Evolutionary conservation across 2,888 invertebrate species (phyloP).

Genomic region (Horisme vitalbata): DNA sequence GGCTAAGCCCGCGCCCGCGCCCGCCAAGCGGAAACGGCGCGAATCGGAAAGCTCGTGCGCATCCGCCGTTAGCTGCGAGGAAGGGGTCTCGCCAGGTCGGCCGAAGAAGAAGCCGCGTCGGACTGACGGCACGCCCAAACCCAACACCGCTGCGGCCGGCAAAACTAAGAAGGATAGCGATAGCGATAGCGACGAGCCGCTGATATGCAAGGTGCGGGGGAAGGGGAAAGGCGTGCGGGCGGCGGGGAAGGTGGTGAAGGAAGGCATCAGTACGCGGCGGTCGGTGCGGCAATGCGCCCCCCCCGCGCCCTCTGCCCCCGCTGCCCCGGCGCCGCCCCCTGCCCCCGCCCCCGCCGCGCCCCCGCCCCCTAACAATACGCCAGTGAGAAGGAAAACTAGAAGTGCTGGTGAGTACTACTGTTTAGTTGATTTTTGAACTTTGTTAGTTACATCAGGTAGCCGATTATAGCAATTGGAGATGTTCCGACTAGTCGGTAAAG

Average conservation of each 20-base stretch:
- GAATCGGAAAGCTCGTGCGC: constrained; percentile 90
- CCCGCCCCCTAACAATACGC: constrained; percentile 49
- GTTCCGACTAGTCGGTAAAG: too few species aligned
- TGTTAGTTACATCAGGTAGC: too few species aligned
- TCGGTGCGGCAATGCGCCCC: constrained; percentile 76
- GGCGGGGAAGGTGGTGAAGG: constrained; percentile 38
- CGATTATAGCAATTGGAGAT: too few species aligned
- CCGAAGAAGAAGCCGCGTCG: constrained; percentile 68
- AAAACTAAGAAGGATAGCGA: constrained; percentile 85
- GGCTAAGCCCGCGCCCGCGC: constrained; percentile 70
- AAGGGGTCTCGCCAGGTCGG: constrained; percentile 63
- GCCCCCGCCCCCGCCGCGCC: constrained; percentile 51
- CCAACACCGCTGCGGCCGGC: constrained; percentile 75
- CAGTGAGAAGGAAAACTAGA: constrained; percentile 84
- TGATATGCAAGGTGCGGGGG: constrained; percentile 87
- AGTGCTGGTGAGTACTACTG: constrained; percentile 84
- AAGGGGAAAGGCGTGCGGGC: constrained; percentile 52
- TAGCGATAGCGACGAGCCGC: constrained; percentile 91
- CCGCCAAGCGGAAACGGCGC: constrained; percentile 87
- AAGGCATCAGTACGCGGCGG: constrained; percentile 77
- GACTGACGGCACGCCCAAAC: constrained; percentile 58
- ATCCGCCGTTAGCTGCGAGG: constrained; percentile 84
- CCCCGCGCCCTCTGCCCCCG: constrained; percentile 46
- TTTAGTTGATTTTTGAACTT: background rate
- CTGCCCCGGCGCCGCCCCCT: constrained; percentile 35